Percentiles rank a stretch among this genome's conserved stretches.
Conservation (phyloP, 2,888 invertebrate species). For the Embidobia sp. region DNA sequence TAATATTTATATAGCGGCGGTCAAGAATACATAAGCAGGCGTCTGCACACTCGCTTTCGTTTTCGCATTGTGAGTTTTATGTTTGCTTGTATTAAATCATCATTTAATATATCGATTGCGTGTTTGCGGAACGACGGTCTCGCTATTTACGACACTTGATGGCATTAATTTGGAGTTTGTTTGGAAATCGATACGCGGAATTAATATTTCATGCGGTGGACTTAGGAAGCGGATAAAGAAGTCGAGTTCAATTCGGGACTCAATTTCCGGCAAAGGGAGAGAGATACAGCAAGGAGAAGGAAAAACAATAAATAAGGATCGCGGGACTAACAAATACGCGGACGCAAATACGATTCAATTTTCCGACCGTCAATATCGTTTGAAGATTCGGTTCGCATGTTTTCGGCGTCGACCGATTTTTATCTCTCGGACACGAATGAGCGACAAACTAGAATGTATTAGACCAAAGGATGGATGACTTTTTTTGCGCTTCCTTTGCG, state of each 20-base stretch:
- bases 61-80: conserved; percentile 6
- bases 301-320: too few species aligned
- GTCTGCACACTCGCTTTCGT: conserved; percentile 3
- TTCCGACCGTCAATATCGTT: conserved; percentile 29
- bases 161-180: conserved; percentile 34
- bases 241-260: too few species aligned
- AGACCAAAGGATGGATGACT: conserved; percentile 25
- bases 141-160: conserved; percentile 25
- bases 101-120: conserved; percentile 25
- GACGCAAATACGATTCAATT: conserved; percentile 21
- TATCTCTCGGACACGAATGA: conserved; percentile 16
- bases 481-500: conserved; percentile 25
- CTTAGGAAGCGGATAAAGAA: too few species aligned
- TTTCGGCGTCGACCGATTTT: conserved; percentile 14
- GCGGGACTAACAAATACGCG: too few species aligned
- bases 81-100: conserved; percentile 18
- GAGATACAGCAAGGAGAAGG: too few species aligned
- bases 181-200: conserved; percentile 20
- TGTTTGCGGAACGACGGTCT: conserved; percentile 2
- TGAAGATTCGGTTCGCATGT: not conserved
- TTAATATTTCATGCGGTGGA: conserved; percentile 43
- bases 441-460: conserved; percentile 33
- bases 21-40: conserved; percentile 7
- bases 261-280: too few species aligned
- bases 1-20: not conserved